Base-by-base conservation (phyloP, 2,797 vertebrate genomes). In the Euthynnus affinis region DNA sequence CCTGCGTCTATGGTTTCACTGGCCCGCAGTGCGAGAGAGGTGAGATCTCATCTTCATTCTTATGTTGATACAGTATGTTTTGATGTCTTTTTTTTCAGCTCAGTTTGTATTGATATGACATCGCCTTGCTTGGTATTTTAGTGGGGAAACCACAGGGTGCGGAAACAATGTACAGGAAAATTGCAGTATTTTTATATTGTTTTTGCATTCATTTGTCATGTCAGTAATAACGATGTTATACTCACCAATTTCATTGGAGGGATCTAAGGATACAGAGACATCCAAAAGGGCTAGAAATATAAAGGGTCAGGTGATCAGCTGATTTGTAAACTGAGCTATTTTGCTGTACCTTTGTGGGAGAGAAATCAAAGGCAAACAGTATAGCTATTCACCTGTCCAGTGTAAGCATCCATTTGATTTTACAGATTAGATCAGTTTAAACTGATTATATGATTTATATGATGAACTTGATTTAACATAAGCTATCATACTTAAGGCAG, bases 21-120 rank as follows among this genome's bases (percentile, higher is more conserved):
- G 98, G 98, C 20, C 98, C 98, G 17, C 98, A 99, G 93, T 99
- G 98, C 34, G 98, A 99, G 93, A 95, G 98, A 97, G 98, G 98
- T 99, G 95, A 95, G 96, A 32, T 65, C 61, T 76, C 76, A 18
- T 81, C 53, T 61, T 79, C 27, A 6, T 49, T 80, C 40, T 20
- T 29, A 1, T 42, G 15, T 57, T 68, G 32, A 48, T 29, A 20
- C 60, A 32, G 17, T 29, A 6, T 46, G 49, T 74, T 1, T 55
- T 42, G n/a, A 29, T 63, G 63, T 34, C 8, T 20, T 46, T 6
- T 29, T 52, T 69, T 23, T 65, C 13, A 62, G 29, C 17, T 60
- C 48, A 42, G 20, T 55, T 20, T 51, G 22, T n/a, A 8, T 49
- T 1, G n/a, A 70, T 22, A 12, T 52, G 2, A 27, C 6, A 34